phyloP scores from a whole-genome alignment of 2,113 vertebrate genomes.

The Lonchura striata region DNA sequence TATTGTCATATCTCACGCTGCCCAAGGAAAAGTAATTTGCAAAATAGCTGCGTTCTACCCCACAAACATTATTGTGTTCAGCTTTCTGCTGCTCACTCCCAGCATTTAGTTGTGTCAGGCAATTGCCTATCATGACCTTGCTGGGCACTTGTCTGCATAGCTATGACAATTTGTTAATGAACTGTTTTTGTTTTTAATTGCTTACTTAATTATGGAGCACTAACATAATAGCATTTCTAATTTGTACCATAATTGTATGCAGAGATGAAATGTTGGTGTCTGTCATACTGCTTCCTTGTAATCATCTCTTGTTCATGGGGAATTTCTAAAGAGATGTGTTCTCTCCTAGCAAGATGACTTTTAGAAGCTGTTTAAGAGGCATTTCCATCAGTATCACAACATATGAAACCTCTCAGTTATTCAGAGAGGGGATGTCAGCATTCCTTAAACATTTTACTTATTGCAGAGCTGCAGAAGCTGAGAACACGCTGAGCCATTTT shows the following conservation, averaged over 20 bases:
- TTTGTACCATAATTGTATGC: slow-evolving; percentile 80
- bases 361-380: slow-evolving; percentile 60
- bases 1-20: not conserved
- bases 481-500: not conserved
- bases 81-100: slow-evolving; percentile 27
- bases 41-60: not conserved
- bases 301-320: slow-evolving; percentile 75
- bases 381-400: slow-evolving; percentile 40
- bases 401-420: slow-evolving; percentile 30
- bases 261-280: slow-evolving; percentile 82
- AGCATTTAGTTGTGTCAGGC: slow-evolving; percentile 59
- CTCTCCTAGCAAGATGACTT: slow-evolving; percentile 69
- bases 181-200: slow-evolving; percentile 85
- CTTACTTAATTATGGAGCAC: slow-evolving; percentile 83
- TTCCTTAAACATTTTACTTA: slow-evolving; percentile 17
- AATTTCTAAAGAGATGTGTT: slow-evolving; percentile 75
- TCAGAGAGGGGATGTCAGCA: slow-evolving; percentile 1
- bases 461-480: not conserved
- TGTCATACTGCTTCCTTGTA: slow-evolving; percentile 74
- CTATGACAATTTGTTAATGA: slow-evolving; percentile 83
- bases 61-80: not conserved
- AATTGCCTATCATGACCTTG: slow-evolving; percentile 75
- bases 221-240: slow-evolving; percentile 83
- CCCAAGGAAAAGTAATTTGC: slow-evolving; percentile 33
- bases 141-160: slow-evolving; percentile 71